These are phyloP conservation scores for Drosophila kepulauana DNA, from an alignment of 1,140 invertebrate genomes.

Conservation along the genomic window DNA sequence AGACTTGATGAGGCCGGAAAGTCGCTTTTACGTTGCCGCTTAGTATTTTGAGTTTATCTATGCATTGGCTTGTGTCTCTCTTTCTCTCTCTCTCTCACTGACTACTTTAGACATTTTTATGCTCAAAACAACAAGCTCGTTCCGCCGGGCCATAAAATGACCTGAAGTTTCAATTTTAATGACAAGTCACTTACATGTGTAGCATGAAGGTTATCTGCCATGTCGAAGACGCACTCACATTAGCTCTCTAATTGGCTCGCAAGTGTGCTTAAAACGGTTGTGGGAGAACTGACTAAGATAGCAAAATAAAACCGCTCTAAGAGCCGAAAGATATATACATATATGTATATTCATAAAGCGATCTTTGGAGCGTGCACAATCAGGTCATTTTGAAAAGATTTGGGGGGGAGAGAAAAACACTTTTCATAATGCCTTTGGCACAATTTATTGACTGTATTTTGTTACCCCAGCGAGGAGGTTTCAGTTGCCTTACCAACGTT, in stretches of 20 bases:
- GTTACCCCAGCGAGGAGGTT: conserved; percentile 25
- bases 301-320: too few relatives aligned
- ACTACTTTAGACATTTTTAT: conserved; percentile 46
- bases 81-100: neutral
- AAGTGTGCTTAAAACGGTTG: conserved; percentile 7
- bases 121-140: conserved; percentile 2
- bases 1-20: conserved; percentile 33
- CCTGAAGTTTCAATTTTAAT: conserved; percentile 76
- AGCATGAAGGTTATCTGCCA: conserved; percentile 32
- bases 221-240: conserved; percentile 38
- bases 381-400: neutral
- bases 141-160: conserved; percentile 68
- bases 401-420: conserved; percentile 12
- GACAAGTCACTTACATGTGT: conserved; percentile 73
- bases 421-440: conserved; percentile 51
- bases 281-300: neutral
- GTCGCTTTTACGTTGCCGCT: conserved; percentile 8
- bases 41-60: conserved; percentile 56
- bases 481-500: conserved; percentile 38
- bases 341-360: neutral
- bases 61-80: conserved; percentile 40
- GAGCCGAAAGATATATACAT: neutral
- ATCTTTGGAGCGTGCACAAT: neutral
- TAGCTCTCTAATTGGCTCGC: conserved; percentile 56
- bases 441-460: conserved; percentile 71